Conservation (phyloP, 2,113 vertebrate genomes). For the Phaethon lepturus region DNA sequence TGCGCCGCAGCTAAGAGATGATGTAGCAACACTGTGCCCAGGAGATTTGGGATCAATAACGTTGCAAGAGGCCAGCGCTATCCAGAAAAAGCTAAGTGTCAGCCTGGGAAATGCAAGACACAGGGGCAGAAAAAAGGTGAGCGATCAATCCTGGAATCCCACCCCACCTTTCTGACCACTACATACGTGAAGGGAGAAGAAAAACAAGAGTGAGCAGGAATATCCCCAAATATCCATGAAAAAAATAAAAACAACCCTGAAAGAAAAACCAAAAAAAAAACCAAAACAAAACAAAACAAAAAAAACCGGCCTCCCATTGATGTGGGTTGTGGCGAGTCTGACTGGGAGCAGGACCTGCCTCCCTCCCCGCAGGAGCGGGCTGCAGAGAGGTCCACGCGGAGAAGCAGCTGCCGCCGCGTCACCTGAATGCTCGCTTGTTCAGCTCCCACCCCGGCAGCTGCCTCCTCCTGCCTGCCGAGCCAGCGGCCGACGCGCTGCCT, state of each 20-base stretch:
- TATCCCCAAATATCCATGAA: background rate
- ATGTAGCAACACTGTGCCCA: background rate
- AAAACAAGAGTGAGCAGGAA: background rate
- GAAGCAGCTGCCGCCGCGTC: background rate
- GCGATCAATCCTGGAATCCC: background rate
- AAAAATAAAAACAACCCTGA: too few species aligned
- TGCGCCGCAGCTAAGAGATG: fast-evolving
- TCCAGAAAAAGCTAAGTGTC: background rate
- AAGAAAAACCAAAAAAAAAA: background rate
- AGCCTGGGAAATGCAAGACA: background rate
- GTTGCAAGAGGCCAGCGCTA: background rate
- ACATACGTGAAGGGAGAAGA: background rate
- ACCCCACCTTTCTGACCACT: background rate
- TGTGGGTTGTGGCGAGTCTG: slow-evolving; percentile 24
- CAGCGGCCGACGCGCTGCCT: fast-evolving
- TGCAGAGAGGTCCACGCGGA: background rate
- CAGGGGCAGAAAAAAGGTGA: background rate
- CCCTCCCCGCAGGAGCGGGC: background rate
- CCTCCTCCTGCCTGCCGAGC: slow-evolving; percentile 15
- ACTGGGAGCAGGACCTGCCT: slow-evolving; percentile 16
- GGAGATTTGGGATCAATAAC: background rate
- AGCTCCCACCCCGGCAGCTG: background rate
- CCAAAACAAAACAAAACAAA: background rate
- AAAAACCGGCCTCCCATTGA: background rate
- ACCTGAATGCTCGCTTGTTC: background rate